Evolutionary conservation across 2,797 vertebrate genomes (phyloP).

Genomic region (Manis crassicaudata): DNA sequence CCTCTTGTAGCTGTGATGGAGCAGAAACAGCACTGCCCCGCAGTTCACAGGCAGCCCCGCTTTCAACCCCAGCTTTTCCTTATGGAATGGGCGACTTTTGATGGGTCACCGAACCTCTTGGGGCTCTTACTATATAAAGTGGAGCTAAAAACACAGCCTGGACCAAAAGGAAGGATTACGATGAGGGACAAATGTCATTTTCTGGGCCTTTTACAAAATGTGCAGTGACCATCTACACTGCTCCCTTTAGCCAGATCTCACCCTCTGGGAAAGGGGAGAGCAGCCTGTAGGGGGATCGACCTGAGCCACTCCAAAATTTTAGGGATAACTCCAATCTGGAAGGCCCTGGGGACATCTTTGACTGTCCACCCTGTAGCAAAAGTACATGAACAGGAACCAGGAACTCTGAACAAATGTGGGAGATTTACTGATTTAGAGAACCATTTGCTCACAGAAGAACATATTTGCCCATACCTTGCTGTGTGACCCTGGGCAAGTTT

Average conservation of each 20-base stretch:
- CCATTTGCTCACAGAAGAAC: fast-evolving
- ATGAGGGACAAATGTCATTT: fast-evolving
- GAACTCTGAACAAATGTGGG: background rate
- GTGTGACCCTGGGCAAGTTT: background rate
- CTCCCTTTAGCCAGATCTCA: background rate
- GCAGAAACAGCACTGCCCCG: fast-evolving
- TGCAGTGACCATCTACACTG: fast-evolving
- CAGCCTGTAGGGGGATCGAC: fast-evolving
- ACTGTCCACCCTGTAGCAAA: background rate
- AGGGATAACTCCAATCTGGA: background rate
- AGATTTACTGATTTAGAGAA: too few species aligned
- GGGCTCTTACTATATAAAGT: background rate
- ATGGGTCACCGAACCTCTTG: background rate
- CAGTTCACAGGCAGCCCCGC: fast-evolving
- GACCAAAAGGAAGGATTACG: too few species aligned
- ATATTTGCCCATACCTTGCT: background rate
- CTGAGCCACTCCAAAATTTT: background rate
- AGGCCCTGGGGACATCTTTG: background rate
- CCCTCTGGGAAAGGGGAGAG: background rate
- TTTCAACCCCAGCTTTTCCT: background rate
- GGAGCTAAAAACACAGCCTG: background rate
- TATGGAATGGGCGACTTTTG: background rate
- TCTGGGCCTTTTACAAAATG: background rate
- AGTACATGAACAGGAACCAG: fast-evolving
- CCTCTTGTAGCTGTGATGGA: fast-evolving